Evolutionary conservation across 2,888 invertebrate genomes (phyloP).

Genomic region (Ceratothoa steindachneri): DNA sequence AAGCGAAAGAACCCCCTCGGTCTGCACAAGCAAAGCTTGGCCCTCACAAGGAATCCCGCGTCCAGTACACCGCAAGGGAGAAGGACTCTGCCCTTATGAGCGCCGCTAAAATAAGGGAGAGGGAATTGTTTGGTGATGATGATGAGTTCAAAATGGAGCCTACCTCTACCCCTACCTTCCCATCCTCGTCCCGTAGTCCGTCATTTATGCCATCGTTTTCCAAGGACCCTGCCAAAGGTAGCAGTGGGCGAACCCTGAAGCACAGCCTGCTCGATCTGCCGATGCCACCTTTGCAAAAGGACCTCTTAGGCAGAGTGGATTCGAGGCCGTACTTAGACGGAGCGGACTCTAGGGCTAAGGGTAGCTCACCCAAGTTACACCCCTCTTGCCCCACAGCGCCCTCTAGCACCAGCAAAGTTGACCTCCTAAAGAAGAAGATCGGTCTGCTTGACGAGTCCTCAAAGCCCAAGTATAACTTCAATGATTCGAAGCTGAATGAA

Average conservation of each 20-base stretch:
- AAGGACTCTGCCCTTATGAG: not conserved
- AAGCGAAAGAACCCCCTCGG: not conserved
- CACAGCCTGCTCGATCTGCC: not conserved
- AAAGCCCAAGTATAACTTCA: not conserved
- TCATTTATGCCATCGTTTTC: too few relatives aligned
- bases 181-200: too few relatives aligned
- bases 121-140: slow-evolving; percentile 6
- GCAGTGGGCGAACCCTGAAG: not conserved
- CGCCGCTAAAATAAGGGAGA: not conserved
- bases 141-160: not conserved
- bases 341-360: not conserved
- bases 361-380: not conserved
- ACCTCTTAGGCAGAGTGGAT: not conserved
- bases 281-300: not conserved
- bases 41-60: not conserved
- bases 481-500: not conserved
- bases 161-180: not conserved
- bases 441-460: not conserved
- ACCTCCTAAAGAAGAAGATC: not conserved
- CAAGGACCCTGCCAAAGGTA: not conserved
- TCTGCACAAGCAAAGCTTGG: not conserved
- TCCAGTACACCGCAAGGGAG: not conserved
- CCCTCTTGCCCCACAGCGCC: not conserved
- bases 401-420: not conserved
- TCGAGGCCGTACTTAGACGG: not conserved